Evolutionary conservation across 2,113 vertebrate genomes (phyloP).

Genomic region (Microcebus griseorufus): DNA sequence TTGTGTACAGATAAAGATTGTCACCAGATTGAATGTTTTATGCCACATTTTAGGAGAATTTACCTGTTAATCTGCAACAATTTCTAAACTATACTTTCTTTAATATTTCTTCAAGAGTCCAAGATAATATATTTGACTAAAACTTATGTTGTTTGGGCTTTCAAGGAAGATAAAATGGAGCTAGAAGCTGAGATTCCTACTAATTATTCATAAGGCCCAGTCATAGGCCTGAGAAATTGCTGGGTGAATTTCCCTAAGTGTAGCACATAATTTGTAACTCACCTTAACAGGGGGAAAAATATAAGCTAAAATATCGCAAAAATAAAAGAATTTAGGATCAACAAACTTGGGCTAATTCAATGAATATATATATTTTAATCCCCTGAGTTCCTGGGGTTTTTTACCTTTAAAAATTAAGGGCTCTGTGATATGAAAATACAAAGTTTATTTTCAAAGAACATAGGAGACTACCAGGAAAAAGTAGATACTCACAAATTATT

Average conservation of each 20-base stretch:
- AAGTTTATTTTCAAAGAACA: not conserved
- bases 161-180: not conserved
- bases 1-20: not conserved
- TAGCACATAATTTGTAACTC: not conserved
- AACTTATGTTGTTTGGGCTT: not conserved
- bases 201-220: not conserved
- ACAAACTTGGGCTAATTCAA: not conserved
- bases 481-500: not conserved
- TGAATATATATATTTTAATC: not conserved
- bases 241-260: not conserved
- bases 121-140: constrained; percentile 79
- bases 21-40: not conserved
- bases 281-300: not conserved
- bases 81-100: constrained; percentile 72
- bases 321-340: not conserved
- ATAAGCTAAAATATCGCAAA: not conserved
- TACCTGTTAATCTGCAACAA: constrained; percentile 75
- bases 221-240: not conserved
- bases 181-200: not conserved
- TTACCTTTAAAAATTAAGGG: not conserved
- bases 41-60: constrained; percentile 43
- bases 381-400: not conserved
- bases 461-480: not conserved
- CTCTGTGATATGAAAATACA: not conserved
- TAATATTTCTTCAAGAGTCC: constrained; percentile 78